These are phyloP conservation scores for Pteropus rufus DNA, from an alignment of 2,797 vertebrate genomes.

Conservation along the genomic window DNA sequence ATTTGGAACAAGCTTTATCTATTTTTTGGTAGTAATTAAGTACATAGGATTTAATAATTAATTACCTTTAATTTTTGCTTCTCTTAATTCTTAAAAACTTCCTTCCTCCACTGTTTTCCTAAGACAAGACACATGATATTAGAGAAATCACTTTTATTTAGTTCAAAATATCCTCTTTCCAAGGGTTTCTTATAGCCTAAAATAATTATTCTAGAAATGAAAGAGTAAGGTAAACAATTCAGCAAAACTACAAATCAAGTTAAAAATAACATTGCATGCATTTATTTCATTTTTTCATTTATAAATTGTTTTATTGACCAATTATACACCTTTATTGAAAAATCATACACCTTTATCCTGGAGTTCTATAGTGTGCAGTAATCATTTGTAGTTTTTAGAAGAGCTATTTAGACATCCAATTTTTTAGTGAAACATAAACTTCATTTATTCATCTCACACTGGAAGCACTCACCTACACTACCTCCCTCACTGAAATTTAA, in stretches of 20 bases:
- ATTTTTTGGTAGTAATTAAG: background rate
- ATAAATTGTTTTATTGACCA: background rate
- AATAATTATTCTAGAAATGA: constrained; percentile 74
- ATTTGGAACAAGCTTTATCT: background rate
- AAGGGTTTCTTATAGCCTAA: constrained; percentile 78
- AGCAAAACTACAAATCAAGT: background rate
- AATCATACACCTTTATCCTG: background rate
- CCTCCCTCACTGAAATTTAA: background rate
- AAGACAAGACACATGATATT: constrained; percentile 76
- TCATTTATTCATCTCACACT: background rate
- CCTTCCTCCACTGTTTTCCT: constrained; percentile 80
- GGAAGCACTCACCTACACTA: background rate
- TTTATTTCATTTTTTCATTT: background rate
- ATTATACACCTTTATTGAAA: background rate
- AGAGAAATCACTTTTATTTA: constrained; percentile 73
- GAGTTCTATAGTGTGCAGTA: background rate
- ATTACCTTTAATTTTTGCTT: constrained; percentile 47
- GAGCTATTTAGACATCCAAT: background rate
- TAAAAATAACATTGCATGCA: background rate
- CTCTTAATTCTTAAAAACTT: constrained; percentile 56
- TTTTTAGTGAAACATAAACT: background rate
- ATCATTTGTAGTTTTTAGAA: background rate
- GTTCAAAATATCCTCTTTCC: constrained; percentile 80
- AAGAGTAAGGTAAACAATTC: background rate
- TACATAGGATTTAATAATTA: background rate